Evolutionary conservation across 2,888 invertebrate species (phyloP), one percentile per base, ranked within the genome.

Genomic region (Eupithecia tripunctaria): DNA sequence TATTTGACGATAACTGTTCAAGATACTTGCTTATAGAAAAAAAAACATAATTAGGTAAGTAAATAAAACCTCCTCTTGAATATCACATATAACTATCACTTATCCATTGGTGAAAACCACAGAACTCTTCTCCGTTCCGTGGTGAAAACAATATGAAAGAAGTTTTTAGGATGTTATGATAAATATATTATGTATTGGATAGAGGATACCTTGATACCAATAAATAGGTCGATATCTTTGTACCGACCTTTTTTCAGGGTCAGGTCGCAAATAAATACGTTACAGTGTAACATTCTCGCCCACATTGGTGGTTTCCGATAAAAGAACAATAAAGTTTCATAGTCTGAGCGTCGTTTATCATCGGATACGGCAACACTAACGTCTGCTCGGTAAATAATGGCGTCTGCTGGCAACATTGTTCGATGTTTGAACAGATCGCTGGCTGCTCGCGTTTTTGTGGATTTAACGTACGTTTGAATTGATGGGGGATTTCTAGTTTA

Each of bases 301-400:
- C 29, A 29, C 60, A 18, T 60, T 14, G 56, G 21, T 56, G 21
- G 60, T 60, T 60, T 29, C 36, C 67, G 36, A 71, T 71, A 71
- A 71, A 67, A 67, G 27, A 62, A 51, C 67, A 67, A 43, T 51
- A 71, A 71, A 71, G 62, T 62, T 67, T 67, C 32, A 66, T 71
- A 43, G 59, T 38, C 71, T 66, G n/a, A 36, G 36, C 43, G 43
- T 47, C 38, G 38, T 71, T 60, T 71, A 67, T 71, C 67, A 71
- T 51, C 60, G 32, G 60, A 43, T 65, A 65, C 21, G 62, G 71
- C 47, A 36, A 27, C 62, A 63, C 21, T 62, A 67, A 47, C 71
- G 18, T 41, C 25, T 63, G 71, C 43, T 63, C 68, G 38, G 41
- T 68, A 68, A 71, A 72, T 64, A 67, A 71, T 60, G 29, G 60